Evolutionary conservation across 2,888 invertebrate species (phyloP).

Genomic region (Punctoribates punctum): DNA sequence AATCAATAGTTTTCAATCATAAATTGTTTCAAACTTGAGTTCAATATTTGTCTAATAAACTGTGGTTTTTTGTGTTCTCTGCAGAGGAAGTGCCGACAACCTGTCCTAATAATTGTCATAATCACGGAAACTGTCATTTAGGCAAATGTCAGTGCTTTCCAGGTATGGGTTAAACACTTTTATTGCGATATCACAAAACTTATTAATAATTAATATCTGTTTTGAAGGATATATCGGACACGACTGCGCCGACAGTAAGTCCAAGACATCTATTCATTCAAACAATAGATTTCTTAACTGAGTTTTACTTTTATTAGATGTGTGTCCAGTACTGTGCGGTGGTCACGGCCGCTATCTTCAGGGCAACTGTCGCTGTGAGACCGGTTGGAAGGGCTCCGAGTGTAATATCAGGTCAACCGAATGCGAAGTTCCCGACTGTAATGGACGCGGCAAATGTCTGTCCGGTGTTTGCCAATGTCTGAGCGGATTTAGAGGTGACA

Average conservation of each 20-base stretch:
- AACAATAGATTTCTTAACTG: background rate
- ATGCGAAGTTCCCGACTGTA: slow-evolving; percentile 91
- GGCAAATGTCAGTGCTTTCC: slow-evolving; percentile 91
- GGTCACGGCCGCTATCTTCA: slow-evolving; percentile 95
- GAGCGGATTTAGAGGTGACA: slow-evolving; percentile 88
- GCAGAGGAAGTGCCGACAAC: slow-evolving; percentile 43
- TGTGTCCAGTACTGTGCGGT: slow-evolving; percentile 93
- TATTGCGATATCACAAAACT: background rate
- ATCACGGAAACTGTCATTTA: slow-evolving; percentile 91
- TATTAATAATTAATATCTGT: background rate
- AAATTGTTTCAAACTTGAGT: background rate
- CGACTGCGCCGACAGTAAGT: slow-evolving; percentile 92
- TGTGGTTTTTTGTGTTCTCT: background rate
- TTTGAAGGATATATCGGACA: slow-evolving; percentile 71
- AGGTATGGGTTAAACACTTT: slow-evolving; percentile 57
- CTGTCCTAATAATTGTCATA: slow-evolving; percentile 92
- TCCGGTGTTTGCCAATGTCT: slow-evolving; percentile 93
- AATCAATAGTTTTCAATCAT: too few relatives aligned
- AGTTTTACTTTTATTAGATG: slow-evolving; percentile 60
- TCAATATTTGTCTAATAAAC: background rate
- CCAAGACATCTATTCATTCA: background rate
- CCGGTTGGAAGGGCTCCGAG: slow-evolving; percentile 97
- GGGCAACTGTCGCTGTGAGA: slow-evolving; percentile 94
- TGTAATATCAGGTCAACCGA: slow-evolving; percentile 91
- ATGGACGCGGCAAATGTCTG: slow-evolving; percentile 91